Conservation (phyloP, 2,797 vertebrate genomes). For the Basileuterus tristriatus region DNA sequence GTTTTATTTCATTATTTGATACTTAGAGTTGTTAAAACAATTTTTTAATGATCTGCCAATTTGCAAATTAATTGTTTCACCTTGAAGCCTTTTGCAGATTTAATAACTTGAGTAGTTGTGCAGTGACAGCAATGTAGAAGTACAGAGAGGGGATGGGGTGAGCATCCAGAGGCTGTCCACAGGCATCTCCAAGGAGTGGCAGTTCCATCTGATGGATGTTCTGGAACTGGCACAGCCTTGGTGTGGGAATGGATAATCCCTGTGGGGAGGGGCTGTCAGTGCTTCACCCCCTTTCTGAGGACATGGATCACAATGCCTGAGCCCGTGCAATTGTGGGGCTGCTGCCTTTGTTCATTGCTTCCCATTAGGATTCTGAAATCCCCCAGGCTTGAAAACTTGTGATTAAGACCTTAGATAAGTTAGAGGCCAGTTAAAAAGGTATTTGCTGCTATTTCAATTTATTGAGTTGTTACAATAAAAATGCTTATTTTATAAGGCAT, state of each 20-base stretch:
- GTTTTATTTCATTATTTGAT: background rate
- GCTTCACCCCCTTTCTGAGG: background rate
- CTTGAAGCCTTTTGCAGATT: background rate
- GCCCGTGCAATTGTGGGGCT: background rate
- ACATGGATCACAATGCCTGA: rapidly evolving
- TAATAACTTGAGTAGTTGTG: background rate
- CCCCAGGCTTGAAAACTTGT: background rate
- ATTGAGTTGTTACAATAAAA: background rate
- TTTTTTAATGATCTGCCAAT: background rate
- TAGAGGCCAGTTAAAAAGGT: background rate
- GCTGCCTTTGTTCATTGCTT: background rate
- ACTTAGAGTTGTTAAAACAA: background rate
- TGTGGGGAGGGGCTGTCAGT: rapidly evolving
- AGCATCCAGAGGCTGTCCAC: rapidly evolving
- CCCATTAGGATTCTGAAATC: background rate
- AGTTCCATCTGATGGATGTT: background rate
- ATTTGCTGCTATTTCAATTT: background rate
- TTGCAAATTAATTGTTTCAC: background rate
- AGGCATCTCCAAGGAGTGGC: background rate
- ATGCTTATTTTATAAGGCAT: background rate
- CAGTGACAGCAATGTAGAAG: background rate
- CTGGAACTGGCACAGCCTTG: background rate
- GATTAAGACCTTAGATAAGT: background rate
- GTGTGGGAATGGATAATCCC: background rate
- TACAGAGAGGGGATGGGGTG: background rate